These are phyloP conservation scores for Alligator sinensis DNA, from an alignment of 2,113 vertebrate genomes.

Conservation along the genomic window DNA sequence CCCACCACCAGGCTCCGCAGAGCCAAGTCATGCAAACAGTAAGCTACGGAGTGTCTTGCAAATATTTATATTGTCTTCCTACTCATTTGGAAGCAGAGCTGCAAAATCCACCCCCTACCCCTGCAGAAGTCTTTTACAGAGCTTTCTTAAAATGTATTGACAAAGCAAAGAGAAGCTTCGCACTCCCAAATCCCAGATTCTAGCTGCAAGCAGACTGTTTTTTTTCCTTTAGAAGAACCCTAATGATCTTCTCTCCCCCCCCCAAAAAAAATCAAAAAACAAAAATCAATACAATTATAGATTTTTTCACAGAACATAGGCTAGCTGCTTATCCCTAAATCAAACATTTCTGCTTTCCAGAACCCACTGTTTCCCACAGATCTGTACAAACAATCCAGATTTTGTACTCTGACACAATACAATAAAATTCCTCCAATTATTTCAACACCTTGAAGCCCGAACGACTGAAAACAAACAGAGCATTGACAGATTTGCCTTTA, in stretches of 20 bases:
- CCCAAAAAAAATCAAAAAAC: not conserved
- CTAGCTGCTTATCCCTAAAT: not conserved
- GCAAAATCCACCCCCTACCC: not conserved
- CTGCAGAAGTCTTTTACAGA: not conserved
- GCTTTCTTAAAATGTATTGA: not conserved
- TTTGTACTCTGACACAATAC: not conserved
- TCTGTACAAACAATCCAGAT: not conserved
- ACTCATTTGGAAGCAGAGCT: not conserved
- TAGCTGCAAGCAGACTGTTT: not conserved
- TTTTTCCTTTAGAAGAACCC: not conserved
- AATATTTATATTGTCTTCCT: not conserved
- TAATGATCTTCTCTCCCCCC: not conserved
- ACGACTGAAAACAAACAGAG: not conserved
- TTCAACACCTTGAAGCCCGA: not conserved
- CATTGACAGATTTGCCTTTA: not conserved
- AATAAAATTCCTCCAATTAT: not conserved
- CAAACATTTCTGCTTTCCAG: not conserved
- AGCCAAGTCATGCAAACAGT: not conserved
- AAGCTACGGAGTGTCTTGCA: not conserved
- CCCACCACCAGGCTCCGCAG: not conserved
- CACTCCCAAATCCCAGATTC: not conserved
- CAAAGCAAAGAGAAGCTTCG: not conserved
- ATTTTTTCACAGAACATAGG: not conserved
- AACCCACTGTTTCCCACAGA: not conserved
- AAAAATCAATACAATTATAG: slow-evolving; percentile 19